A percentile compares a stretch with the other conserved stretches of the same genome.
Conservation (phyloP, 2,888 invertebrate genomes). For the Malachius bipustulatus region DNA sequence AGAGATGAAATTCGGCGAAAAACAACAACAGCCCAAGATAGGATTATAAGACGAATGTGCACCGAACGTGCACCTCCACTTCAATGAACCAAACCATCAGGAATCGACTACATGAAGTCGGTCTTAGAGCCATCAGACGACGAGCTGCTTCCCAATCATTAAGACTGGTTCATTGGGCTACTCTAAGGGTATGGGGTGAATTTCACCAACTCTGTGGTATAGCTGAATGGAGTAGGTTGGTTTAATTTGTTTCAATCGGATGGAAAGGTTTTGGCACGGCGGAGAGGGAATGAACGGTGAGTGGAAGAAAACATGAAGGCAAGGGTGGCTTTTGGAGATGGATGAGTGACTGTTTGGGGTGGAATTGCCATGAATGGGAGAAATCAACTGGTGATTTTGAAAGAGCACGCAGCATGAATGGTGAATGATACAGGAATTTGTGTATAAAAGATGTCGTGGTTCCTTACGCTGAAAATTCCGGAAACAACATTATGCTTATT, state of each 20-base stretch:
- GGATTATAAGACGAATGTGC: no score
- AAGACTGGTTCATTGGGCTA: no score
- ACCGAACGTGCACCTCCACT: no score
- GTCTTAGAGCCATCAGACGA: no score
- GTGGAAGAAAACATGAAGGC: background rate
- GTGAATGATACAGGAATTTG: background rate
- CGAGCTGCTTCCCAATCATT: no score
- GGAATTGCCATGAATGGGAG: background rate
- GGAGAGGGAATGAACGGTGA: slow-evolving; percentile 1
- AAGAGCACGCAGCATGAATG: background rate
- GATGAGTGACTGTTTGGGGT: background rate
- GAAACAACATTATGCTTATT: background rate
- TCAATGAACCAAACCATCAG: no score
- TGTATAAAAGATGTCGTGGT: background rate
- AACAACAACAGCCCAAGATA: no score
- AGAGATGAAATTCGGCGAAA: no score
- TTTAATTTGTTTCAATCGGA: slow-evolving; percentile 1
- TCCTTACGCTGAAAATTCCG: slow-evolving; percentile 1
- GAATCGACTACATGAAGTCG: no score
- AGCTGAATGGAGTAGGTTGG: background rate
- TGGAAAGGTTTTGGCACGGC: background rate
- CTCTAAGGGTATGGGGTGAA: no score
- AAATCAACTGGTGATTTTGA: background rate
- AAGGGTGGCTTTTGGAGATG: background rate
- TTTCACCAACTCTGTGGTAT: no score